A percentile compares a stretch with the other conserved stretches of the same genome.
Evolutionary conservation across 2,888 invertebrate genomes (phyloP).

Genomic region (Agrochola litura): DNA sequence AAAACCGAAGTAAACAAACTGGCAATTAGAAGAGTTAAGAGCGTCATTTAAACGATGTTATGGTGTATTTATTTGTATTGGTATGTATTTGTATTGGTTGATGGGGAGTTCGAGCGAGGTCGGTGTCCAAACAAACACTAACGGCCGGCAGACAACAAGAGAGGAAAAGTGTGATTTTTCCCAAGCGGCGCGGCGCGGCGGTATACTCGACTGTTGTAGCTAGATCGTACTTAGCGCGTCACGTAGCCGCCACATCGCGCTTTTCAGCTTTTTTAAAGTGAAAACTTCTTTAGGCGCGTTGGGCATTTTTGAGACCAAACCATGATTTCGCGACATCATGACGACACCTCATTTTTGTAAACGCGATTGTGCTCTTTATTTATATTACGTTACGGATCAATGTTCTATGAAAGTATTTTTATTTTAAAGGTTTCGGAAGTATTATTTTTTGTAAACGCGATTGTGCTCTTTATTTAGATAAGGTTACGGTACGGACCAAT

Average conservation of each 20-base stretch:
- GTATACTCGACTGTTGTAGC: constrained; percentile 62
- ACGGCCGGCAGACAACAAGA: constrained; percentile 66
- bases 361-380: too few relatives aligned
- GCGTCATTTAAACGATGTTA: constrained; percentile 53
- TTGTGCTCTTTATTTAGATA: too few relatives aligned
- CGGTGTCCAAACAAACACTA: constrained; percentile 76
- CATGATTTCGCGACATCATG: too few relatives aligned
- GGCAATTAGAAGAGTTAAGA: constrained; percentile 61
- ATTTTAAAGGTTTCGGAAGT: too few relatives aligned
- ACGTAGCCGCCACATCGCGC: not conserved
- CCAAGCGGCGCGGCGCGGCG: constrained; percentile 60
- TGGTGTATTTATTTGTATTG: constrained; percentile 31
- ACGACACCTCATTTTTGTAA: too few relatives aligned
- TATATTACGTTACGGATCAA: too few relatives aligned
- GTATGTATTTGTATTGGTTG: constrained; percentile 51
- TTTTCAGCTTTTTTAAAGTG: not conserved
- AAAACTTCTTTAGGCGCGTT: too few relatives aligned
- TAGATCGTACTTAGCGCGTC: constrained; percentile 2
- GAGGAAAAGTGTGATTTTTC: constrained; percentile 71
- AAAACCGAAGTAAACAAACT: constrained; percentile 62
- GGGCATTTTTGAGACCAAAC: too few relatives aligned
- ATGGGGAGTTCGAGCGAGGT: constrained; percentile 63
- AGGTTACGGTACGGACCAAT: too few relatives aligned
- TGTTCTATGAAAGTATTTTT: too few relatives aligned
- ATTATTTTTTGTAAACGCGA: too few relatives aligned